These are phyloP conservation scores for Epinephelus cyanopodus DNA, from an alignment of 2,113 vertebrate genomes.

Conservation along the genomic window DNA sequence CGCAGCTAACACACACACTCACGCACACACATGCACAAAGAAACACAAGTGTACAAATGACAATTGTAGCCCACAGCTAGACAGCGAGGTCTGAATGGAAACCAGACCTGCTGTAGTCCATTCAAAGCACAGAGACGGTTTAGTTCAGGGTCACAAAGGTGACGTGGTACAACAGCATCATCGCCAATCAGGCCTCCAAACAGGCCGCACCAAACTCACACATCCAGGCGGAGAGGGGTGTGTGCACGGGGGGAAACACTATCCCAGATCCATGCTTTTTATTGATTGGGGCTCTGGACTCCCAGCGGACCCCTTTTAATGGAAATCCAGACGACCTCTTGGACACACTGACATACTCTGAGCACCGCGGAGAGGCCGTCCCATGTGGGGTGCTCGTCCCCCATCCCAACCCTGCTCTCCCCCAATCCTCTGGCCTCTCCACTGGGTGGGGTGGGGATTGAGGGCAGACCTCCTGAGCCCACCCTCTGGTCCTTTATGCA, in stretches of 20 bases:
- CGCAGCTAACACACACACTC: slow-evolving; percentile 36
- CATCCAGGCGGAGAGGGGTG: slow-evolving; percentile 43
- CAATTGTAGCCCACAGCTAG: slow-evolving; percentile 51
- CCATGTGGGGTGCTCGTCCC: slow-evolving; percentile 31
- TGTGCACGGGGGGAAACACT: slow-evolving; percentile 54
- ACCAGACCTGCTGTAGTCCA: slow-evolving; percentile 31
- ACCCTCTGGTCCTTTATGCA: slow-evolving; percentile 54
- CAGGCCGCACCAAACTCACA: slow-evolving; percentile 48
- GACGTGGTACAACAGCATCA: slow-evolving; percentile 51
- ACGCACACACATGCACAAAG: slow-evolving; percentile 21
- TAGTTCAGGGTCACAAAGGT: slow-evolving; percentile 50
- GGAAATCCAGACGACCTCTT: slow-evolving; percentile 76
- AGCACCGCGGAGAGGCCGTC: slow-evolving; percentile 47
- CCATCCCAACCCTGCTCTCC: background rate
- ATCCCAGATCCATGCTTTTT: slow-evolving; percentile 77
- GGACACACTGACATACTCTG: slow-evolving; percentile 58
- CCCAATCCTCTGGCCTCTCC: slow-evolving; percentile 28
- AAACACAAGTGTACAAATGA: slow-evolving; percentile 39
- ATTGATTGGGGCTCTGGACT: slow-evolving; percentile 79
- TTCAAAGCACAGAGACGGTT: slow-evolving; percentile 44
- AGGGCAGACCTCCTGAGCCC: slow-evolving; percentile 49
- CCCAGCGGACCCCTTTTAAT: slow-evolving; percentile 79
- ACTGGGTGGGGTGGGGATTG: slow-evolving; percentile 42
- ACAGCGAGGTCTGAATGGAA: slow-evolving; percentile 51
- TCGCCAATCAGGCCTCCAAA: slow-evolving; percentile 33